Base-by-base conservation (phyloP, 2,113 vertebrate species). In the Vidua chalybeata region DNA sequence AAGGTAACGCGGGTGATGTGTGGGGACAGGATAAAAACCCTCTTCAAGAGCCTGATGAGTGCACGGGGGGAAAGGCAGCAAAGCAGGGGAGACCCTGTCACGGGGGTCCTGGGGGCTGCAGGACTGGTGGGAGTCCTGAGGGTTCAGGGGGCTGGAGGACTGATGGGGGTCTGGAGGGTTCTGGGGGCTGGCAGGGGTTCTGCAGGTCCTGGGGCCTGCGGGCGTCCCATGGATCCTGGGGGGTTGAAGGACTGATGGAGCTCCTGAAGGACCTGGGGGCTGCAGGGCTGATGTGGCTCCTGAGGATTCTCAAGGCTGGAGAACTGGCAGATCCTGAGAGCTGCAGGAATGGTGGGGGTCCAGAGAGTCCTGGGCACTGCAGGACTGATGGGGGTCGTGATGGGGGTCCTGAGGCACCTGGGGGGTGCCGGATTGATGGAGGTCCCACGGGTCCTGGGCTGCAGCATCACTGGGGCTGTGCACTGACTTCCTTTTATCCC, bases 371-470 rank as follows among this genome's bases (percentile, higher is more conserved):
- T 61, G 45, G 45, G n/a, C 26, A 30, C 10, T 55, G 33, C 33
- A 37, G 27, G 45, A 48, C 19, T 58, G 41, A 5, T 9, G 6
- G 16, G 30, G 35, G 7, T 77, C 58, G 58, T 24, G 73, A 31
- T 41, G 41, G 41, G 11, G 30, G 23, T 80, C 62, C 77, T 35
- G 76, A 18, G 24, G 19, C 4, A 15, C 20, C 33, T 35, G 33
- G 7, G 13, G 27, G 19, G 3, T n/a, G 31, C 45, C 35, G 55
- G 55, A 18, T 9, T 52, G 37, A 7, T 13, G 56, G 48, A 6
- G 59, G 20, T 48, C 41, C 28, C 0, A 0, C 0, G 0, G 41
- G 12, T 33, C 7, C 6, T 5, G 64, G n/a, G 18, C 20, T 54
- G 87, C 49, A 68, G 35, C 0, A 13, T 30, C 81, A 28, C 58